These are phyloP conservation scores for Thalpophila matura DNA, from an alignment of 2,888 invertebrate genomes.

Conservation along the genomic window DNA sequence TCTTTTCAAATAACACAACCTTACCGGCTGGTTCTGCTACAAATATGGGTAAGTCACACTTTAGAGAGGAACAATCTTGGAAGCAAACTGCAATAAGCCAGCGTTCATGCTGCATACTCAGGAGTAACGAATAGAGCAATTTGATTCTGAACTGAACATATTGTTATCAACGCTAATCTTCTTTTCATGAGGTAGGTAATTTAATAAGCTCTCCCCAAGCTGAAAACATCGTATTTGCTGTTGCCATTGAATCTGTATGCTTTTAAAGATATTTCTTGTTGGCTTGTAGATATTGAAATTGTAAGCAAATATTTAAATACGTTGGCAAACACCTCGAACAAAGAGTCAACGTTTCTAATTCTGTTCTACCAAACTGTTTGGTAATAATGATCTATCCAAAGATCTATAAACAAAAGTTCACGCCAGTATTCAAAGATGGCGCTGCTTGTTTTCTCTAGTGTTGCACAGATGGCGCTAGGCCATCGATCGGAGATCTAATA, in stretches of 20 bases:
- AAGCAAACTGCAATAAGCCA: no score
- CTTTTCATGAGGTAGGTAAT: no score
- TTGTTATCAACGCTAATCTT: no score
- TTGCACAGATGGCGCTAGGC: constrained; percentile 51
- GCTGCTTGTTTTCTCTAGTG: background rate
- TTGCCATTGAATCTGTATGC: background rate
- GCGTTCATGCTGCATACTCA: no score
- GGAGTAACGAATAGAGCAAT: no score
- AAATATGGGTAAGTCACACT: no score
- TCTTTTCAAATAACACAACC: no score
- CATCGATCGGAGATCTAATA: background rate
- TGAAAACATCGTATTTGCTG: background rate
- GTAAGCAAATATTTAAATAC: constrained; percentile 54
- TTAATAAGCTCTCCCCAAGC: no score
- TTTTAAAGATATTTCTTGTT: background rate
- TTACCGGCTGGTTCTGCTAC: no score
- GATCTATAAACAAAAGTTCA: constrained; percentile 29
- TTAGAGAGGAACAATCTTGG: no score
- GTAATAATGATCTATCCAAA: constrained; percentile 12
- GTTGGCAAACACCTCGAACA: constrained; percentile 31
- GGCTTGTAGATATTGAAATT: constrained; percentile 24
- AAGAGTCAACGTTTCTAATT: constrained; percentile 33
- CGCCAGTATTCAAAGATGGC: constrained; percentile 43
- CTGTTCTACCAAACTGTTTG: constrained; percentile 27
- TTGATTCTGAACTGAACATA: no score